Percentiles rank a stretch among this genome's conserved stretches.
phyloP scores from a whole-genome alignment of 2,113 vertebrate genomes.

The Phoenicopterus ruber region DNA sequence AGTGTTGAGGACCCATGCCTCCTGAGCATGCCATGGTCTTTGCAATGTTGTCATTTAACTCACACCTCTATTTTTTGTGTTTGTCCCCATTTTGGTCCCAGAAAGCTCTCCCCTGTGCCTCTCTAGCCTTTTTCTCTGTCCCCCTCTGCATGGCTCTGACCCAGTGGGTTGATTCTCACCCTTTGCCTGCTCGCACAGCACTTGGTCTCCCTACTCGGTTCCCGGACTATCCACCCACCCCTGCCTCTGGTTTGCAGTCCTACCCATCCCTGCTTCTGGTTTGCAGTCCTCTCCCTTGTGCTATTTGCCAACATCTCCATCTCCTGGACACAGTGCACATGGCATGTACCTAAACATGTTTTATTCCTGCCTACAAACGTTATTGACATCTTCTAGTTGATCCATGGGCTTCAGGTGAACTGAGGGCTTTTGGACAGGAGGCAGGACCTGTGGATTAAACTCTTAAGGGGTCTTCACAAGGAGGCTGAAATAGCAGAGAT shows the following conservation, averaged over 20 bases:
- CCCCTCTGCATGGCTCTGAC: not conserved
- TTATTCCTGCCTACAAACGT: not conserved
- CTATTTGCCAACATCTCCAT: constrained; percentile 33
- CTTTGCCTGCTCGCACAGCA: not conserved
- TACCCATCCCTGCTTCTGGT: no score
- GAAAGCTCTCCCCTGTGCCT: not conserved
- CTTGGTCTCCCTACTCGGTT: fast-evolving
- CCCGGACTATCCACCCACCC: fast-evolving
- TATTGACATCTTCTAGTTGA: not conserved
- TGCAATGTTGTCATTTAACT: not conserved
- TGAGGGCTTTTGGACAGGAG: not conserved
- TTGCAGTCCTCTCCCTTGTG: not conserved
- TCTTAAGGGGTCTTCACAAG: not conserved
- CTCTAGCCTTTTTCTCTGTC: not conserved
- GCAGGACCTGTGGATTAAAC: not conserved
- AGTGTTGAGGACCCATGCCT: fast-evolving
- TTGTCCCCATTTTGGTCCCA: not conserved
- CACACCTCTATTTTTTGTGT: not conserved
- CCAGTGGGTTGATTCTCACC: fast-evolving
- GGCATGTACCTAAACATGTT: fast-evolving
- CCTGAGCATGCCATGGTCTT: not conserved
- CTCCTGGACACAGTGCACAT: not conserved
- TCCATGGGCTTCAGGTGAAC: not conserved
- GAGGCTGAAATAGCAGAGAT: not conserved
- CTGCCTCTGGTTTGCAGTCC: no score